These are phyloP conservation scores for Gorsachius goisagi DNA, from an alignment of 2,113 vertebrate genomes.

Conservation along the genomic window DNA sequence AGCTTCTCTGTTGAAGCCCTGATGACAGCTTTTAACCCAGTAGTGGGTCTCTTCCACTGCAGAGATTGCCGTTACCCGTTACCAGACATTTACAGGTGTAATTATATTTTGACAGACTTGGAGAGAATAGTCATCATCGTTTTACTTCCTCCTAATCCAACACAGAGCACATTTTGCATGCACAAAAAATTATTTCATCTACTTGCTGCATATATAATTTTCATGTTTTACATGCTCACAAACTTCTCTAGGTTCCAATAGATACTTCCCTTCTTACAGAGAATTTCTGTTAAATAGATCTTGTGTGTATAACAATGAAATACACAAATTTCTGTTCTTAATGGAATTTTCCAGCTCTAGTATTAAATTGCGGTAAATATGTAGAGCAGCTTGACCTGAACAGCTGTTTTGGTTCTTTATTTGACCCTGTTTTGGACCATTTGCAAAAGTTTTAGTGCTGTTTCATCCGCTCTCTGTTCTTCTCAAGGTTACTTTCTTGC, in stretches of 20 bases:
- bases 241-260: neutral
- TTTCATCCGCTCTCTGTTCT: neutral
- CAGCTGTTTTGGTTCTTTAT: slow-evolving; percentile 7
- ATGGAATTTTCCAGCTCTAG: neutral
- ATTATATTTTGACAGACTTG: slow-evolving; percentile 2
- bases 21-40: neutral
- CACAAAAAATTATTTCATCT: neutral
- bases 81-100: neutral
- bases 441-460: neutral
- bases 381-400: neutral
- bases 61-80: neutral
- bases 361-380: neutral
- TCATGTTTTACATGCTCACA: neutral
- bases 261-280: neutral
- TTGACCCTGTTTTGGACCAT: neutral
- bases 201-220: neutral
- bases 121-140: neutral
- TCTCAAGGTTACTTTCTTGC: slow-evolving; percentile 18
- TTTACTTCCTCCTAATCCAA: neutral
- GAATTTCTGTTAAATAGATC: neutral
- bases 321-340: neutral
- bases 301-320: neutral
- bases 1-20: neutral
- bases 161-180: neutral
- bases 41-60: neutral